Conservation (phyloP, 1,140 invertebrate species). For the Trichonephila inaurata region DNA sequence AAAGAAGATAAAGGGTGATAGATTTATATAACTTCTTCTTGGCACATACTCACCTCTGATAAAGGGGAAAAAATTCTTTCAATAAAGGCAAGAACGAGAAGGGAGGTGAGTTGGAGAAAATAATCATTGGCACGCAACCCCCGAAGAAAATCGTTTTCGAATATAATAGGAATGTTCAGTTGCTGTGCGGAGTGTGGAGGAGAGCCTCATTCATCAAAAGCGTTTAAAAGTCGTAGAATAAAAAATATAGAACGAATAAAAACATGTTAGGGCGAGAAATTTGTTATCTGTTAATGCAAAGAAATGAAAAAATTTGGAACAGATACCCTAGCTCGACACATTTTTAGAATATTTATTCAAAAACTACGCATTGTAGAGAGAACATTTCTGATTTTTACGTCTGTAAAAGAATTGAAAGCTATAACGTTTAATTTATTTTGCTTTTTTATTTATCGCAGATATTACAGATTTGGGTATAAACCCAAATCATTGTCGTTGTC, state of each 20-base stretch:
- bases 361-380: no score
- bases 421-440: no score
- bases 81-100: not conserved
- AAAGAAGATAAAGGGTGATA: not conserved
- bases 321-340: no score
- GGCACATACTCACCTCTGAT: not conserved
- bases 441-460: no score
- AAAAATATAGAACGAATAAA: not conserved
- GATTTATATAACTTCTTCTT: not conserved
- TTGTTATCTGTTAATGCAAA: not conserved
- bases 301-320: no score
- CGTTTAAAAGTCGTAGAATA: not conserved
- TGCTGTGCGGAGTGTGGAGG: not conserved
- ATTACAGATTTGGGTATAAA: no score
- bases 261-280: not conserved
- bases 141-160: not conserved
- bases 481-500: no score
- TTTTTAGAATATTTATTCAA: no score
- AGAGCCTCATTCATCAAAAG: not conserved
- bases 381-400: no score
- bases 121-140: not conserved
- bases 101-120: not conserved
- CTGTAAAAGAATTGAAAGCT: no score
- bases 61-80: not conserved
- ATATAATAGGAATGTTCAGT: not conserved